Evolutionary conservation across 2,113 vertebrate species (phyloP).

Genomic region (Cygnus atratus): DNA sequence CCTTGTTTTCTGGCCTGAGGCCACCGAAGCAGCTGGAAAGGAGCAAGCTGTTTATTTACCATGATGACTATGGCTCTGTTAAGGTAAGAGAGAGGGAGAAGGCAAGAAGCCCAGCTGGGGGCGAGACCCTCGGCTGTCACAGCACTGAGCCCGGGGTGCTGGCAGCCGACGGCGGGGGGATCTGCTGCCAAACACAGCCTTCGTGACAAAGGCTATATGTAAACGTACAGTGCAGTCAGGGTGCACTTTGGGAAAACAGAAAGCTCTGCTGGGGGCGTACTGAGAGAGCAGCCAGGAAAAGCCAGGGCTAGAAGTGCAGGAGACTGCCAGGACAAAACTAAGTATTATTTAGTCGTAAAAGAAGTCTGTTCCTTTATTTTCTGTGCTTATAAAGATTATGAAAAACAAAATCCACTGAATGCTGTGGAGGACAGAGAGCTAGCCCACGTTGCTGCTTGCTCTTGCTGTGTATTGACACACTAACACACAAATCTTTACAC

Average conservation of each 20-base stretch:
- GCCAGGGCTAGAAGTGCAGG: neutral
- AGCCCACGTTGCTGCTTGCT: neutral
- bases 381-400: neutral
- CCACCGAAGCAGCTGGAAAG: neutral
- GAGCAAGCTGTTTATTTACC: neutral
- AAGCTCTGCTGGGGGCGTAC: neutral
- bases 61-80: neutral
- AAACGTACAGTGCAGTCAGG: neutral
- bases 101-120: neutral
- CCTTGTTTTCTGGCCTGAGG: neutral
- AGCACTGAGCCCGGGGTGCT: neutral
- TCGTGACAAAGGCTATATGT: neutral
- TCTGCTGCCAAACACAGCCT: neutral
- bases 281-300: neutral
- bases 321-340: neutral
- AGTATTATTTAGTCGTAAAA: neutral
- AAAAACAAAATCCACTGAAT: neutral
- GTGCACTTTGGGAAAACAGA: neutral
- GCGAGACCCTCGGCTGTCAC: neutral
- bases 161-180: rapidly evolving
- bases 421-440: neutral
- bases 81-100: neutral
- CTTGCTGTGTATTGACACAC: rapidly evolving
- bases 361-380: neutral
- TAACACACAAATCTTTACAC: too few species aligned